Percentiles rank a stretch among this genome's conserved stretches.
These are phyloP conservation scores for Hydrotaea cyrtoneurina DNA, from an alignment of 2,888 invertebrate species.

Conservation along the genomic window DNA sequence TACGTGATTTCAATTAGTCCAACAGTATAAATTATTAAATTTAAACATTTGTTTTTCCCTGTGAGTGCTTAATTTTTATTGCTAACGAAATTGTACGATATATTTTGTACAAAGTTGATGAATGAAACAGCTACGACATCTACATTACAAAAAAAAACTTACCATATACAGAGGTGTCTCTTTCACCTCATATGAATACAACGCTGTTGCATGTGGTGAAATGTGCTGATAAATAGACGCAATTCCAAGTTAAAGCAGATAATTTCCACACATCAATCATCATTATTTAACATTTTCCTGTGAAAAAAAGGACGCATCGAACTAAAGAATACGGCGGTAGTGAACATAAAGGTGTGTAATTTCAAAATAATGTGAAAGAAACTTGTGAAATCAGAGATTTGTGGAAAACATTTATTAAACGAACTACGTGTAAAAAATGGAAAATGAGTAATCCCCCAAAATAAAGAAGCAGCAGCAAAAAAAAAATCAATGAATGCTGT, in stretches of 20 bases:
- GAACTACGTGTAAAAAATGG: slow-evolving; percentile 46
- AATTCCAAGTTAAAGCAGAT: slow-evolving; percentile 39
- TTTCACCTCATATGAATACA: no score
- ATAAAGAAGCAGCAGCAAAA: slow-evolving; percentile 35
- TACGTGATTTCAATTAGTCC: no score
- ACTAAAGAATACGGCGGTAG: neutral
- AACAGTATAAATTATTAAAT: no score
- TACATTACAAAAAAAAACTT: no score
- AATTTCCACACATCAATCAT: slow-evolving; percentile 29
- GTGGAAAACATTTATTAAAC: slow-evolving; percentile 1
- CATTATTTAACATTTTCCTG: neutral
- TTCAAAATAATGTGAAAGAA: slow-evolving; percentile 19
- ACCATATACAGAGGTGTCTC: no score
- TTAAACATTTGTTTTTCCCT: no score
- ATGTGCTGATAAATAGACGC: no score
- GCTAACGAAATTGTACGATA: no score
- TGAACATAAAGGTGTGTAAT: slow-evolving; percentile 16
- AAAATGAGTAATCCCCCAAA: slow-evolving; percentile 48
- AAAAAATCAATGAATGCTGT: slow-evolving; percentile 30
- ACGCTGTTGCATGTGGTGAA: no score
- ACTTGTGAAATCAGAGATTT: neutral
- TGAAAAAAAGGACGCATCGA: slow-evolving; percentile 3
- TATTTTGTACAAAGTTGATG: no score
- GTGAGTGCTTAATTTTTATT: no score
- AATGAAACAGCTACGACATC: no score